A percentile compares a stretch with the other conserved stretches of the same genome.
phyloP scores from a whole-genome alignment of 2,113 vertebrate genomes.

The Aviceda subcristata region DNA sequence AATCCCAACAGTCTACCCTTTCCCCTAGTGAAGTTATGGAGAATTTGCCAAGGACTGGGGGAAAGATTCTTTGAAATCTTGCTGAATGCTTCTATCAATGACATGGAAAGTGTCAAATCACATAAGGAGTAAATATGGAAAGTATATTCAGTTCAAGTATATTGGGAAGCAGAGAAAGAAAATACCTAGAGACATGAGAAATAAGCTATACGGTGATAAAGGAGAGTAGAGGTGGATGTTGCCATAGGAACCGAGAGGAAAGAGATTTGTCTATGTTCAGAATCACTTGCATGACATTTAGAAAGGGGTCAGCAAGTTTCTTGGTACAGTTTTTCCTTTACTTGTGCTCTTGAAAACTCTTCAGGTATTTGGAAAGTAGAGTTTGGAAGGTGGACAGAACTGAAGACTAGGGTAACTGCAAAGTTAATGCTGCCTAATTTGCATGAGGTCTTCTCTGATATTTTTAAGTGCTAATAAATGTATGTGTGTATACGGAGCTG shows the following conservation, averaged over 20 bases:
- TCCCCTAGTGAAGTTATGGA: neutral
- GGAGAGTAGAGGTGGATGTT: neutral
- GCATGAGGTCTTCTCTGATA: neutral
- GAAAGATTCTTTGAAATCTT: neutral
- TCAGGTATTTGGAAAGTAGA: neutral
- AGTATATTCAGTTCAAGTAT: neutral
- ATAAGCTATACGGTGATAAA: conserved; percentile 18
- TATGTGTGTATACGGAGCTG: neutral
- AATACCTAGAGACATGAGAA: conserved; percentile 24
- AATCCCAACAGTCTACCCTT: neutral
- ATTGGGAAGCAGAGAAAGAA: neutral
- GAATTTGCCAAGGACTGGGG: neutral
- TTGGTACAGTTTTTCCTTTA: neutral
- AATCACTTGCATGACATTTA: conserved; percentile 15
- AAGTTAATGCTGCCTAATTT: neutral
- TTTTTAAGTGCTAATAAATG: neutral
- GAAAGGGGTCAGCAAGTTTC: conserved; percentile 6
- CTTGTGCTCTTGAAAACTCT: neutral
- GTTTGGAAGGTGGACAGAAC: neutral
- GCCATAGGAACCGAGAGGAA: conserved; percentile 52
- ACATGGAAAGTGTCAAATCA: neutral
- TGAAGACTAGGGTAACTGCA: neutral
- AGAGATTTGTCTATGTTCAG: conserved; percentile 15
- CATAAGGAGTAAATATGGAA: neutral
- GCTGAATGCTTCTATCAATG: neutral